These are phyloP conservation scores for Aphelocoma coerulescens DNA, from an alignment of 2,113 vertebrate species.

Conservation along the genomic window DNA sequence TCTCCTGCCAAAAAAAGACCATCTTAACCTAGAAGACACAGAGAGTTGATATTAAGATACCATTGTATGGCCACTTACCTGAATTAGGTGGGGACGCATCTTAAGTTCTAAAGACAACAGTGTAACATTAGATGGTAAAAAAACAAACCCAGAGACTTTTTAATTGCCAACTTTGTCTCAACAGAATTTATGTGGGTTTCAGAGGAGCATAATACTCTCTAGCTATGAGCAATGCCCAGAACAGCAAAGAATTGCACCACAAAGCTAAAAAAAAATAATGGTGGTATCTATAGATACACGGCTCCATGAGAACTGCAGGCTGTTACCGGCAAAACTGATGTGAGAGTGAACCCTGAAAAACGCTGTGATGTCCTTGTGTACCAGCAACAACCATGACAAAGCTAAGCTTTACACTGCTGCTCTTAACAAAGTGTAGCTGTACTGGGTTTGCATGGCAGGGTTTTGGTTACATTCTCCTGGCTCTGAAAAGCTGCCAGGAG, in stretches of 20 bases:
- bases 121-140: background rate
- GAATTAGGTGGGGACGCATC: background rate
- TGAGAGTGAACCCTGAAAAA: background rate
- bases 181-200: background rate
- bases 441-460: background rate
- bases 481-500: background rate
- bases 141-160: background rate
- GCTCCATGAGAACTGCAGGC: fast-evolving
- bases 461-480: background rate
- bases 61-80: fast-evolving
- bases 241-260: background rate
- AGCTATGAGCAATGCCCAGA: background rate
- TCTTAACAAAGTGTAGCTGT: background rate
- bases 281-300: background rate
- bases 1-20: background rate
- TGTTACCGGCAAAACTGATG: background rate
- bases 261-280: background rate
- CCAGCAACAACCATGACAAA: background rate
- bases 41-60: background rate
- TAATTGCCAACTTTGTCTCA: background rate
- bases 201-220: background rate
- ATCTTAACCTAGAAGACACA: background rate
- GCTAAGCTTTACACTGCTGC: background rate
- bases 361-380: too few relatives aligned
- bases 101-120: background rate